Conservation (phyloP, 2,888 invertebrate species). For the Lithophane semibrunnea region DNA sequence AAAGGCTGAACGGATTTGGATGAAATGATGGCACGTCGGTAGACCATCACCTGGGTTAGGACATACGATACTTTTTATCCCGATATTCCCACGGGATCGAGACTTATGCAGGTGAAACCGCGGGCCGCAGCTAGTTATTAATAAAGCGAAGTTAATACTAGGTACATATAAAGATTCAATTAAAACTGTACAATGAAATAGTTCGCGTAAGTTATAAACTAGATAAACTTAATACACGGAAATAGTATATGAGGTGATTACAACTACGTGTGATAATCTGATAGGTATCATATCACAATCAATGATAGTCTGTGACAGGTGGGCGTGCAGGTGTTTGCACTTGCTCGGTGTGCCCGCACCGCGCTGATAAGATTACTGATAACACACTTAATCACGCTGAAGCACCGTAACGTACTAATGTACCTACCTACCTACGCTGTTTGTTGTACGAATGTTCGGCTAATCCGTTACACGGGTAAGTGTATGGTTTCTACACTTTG, state of each 20-base stretch:
- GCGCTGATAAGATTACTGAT: conserved; percentile 83
- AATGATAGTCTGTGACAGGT: conserved; percentile 81
- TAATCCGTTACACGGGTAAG: background rate
- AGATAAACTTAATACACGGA: conserved; percentile 40
- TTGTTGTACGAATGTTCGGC: conserved; percentile 6
- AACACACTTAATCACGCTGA: conserved; percentile 73
- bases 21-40: too few relatives aligned
- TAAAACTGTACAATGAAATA: conserved; percentile 16
- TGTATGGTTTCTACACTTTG: background rate
- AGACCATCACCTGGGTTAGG: too few relatives aligned
- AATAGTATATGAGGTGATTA: conserved; percentile 40
- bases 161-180: background rate
- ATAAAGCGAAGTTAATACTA: conserved; percentile 5
- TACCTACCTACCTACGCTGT: conserved; percentile 46
- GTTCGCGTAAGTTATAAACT: background rate
- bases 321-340: conserved; percentile 87
- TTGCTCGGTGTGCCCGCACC: conserved; percentile 80
- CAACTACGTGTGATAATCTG: conserved; percentile 48
- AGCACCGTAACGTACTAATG: conserved; percentile 63
- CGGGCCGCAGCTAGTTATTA: background rate
- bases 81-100: too few relatives aligned
- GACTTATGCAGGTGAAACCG: too few relatives aligned
- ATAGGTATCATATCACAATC: conserved; percentile 59
- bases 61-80: too few relatives aligned
- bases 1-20: too few relatives aligned